Conservation (phyloP, 2,888 invertebrate species). For the Metacarcinus magister region DNA sequence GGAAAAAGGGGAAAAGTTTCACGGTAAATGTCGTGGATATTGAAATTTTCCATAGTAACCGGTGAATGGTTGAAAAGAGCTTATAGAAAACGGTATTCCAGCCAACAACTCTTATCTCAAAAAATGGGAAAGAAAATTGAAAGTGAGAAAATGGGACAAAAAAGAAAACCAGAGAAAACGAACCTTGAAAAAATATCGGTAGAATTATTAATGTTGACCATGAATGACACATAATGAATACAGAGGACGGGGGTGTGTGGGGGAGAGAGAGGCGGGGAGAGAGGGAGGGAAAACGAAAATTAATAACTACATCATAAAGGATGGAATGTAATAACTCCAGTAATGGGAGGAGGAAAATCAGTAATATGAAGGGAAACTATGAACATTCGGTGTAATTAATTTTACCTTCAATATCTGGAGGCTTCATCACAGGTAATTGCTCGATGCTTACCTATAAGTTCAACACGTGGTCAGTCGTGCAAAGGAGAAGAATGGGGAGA, state of each 20-base stretch:
- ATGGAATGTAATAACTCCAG: not conserved
- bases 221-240: not conserved
- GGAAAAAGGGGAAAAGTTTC: not conserved
- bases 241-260: not conserved
- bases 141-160: not conserved
- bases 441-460: not conserved
- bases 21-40: not conserved
- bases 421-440: not conserved
- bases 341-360: not conserved
- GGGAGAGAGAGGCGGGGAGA: not conserved
- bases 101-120: not conserved
- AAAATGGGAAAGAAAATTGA: not conserved
- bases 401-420: not conserved
- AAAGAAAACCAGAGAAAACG: not conserved
- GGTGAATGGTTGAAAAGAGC: not conserved
- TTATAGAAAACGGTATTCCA: constrained; percentile 38
- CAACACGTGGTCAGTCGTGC: not conserved
- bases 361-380: not conserved
- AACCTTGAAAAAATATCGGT: not conserved
- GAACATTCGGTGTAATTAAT: not conserved
- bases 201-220: not conserved
- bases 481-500: not conserved
- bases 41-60: not conserved
- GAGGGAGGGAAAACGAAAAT: not conserved
- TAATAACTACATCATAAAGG: not conserved